phyloP scores from a whole-genome alignment of 2,797 vertebrate species.

The Tokudaia tokunoshimensis region DNA sequence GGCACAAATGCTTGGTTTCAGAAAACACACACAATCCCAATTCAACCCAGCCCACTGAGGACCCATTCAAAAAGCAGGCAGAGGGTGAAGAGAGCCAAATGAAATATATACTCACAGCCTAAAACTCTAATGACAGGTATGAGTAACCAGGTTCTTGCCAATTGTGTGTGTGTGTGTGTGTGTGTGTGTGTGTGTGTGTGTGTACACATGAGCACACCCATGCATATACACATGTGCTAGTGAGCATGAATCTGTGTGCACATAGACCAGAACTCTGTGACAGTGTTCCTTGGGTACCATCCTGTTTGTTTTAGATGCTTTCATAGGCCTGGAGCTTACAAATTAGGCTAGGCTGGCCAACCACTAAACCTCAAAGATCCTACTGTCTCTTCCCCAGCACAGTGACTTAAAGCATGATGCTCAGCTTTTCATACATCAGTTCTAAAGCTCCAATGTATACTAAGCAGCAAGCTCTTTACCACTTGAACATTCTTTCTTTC shows the following conservation, averaged over 20 bases:
- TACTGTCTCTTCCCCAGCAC: not conserved
- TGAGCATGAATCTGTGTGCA: not conserved
- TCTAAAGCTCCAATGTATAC: not conserved
- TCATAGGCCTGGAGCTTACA: not conserved
- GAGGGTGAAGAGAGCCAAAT: not conserved
- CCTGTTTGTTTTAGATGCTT: not conserved
- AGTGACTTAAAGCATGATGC: not conserved
- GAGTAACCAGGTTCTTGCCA: too few species aligned
- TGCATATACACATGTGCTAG: not conserved
- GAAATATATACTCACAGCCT: not conserved
- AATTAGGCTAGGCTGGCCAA: not conserved
- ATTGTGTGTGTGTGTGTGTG: not conserved
- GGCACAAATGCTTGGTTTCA: not conserved
- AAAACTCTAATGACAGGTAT: not conserved
- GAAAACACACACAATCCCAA: not conserved
- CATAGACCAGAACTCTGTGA: not conserved
- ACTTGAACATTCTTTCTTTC: too few species aligned
- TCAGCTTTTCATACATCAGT: not conserved
- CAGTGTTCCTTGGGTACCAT: not conserved
- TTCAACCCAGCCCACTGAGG: not conserved
- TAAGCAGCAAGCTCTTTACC: not conserved
- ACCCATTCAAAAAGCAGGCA: not conserved
- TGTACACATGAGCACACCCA: not conserved
- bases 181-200: too few species aligned
- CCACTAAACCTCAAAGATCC: not conserved